Percentiles rank a stretch among this genome's conserved stretches.
Conservation (phyloP, 2,888 invertebrate species). For the Cryptus armator region DNA sequence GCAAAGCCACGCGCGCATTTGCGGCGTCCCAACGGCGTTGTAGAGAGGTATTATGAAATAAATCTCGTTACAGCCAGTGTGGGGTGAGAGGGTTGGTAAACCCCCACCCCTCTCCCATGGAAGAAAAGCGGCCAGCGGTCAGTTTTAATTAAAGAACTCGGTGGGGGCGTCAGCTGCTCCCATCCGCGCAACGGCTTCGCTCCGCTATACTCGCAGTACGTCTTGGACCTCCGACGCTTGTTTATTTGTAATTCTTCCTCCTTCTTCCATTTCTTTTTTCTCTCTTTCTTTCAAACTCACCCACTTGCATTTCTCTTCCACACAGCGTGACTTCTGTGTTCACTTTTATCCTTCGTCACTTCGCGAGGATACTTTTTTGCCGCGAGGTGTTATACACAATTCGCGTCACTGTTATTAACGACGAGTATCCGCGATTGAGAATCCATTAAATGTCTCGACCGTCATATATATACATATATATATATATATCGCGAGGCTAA, state of each 20-base stretch:
- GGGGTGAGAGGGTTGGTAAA: slow-evolving; percentile 20
- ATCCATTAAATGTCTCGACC: background rate
- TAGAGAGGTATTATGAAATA: slow-evolving; percentile 81
- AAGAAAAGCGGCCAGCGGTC: slow-evolving; percentile 81
- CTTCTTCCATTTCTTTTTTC: slow-evolving; percentile 55
- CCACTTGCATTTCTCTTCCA: slow-evolving; percentile 65
- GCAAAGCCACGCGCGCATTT: slow-evolving; percentile 44
- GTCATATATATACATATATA: background rate
- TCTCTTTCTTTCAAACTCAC: slow-evolving; percentile 57
- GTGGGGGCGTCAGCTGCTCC: slow-evolving; percentile 82
- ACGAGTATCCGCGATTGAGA: background rate
- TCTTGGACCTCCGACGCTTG: slow-evolving; percentile 64
- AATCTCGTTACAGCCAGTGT: slow-evolving; percentile 79
- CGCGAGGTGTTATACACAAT: background rate
- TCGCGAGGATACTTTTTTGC: slow-evolving; percentile 20
- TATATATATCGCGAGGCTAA: background rate
- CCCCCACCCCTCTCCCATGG: slow-evolving; percentile 62
- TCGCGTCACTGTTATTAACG: background rate
- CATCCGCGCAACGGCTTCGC: slow-evolving; percentile 76
- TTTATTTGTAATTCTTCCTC: slow-evolving; percentile 70
- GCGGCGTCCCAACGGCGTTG: slow-evolving; percentile 42
- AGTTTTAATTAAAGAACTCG: slow-evolving; percentile 84
- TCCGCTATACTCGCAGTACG: slow-evolving; percentile 62
- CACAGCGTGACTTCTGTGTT: slow-evolving; percentile 30
- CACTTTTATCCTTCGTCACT: slow-evolving; percentile 32